These are phyloP conservation scores for Piscicola geometra DNA, from an alignment of 2,888 invertebrate species.

Conservation along the genomic window DNA sequence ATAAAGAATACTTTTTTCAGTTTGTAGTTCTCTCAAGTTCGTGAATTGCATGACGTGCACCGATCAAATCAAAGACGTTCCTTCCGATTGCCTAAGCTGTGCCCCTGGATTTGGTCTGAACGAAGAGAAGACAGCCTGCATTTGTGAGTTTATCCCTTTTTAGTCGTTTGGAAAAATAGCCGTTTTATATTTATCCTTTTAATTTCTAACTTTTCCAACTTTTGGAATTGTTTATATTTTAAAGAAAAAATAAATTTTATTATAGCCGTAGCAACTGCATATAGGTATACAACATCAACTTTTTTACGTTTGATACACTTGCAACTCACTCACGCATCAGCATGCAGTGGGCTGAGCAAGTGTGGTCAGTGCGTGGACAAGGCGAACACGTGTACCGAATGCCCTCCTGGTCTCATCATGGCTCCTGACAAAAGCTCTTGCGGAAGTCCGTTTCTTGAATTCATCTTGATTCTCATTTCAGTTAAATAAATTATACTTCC, in stretches of 20 bases:
- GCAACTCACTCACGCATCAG: neutral
- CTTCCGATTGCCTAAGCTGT: constrained; percentile 34
- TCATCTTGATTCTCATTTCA: too few species aligned
- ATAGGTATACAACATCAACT: too few species aligned
- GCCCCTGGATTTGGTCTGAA: constrained; percentile 36
- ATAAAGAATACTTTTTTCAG: constrained; percentile 28
- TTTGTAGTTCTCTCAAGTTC: constrained; percentile 34
- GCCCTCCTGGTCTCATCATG: constrained; percentile 35
- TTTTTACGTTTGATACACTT: neutral
- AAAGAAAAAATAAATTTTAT: neutral
- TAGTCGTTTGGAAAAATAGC: too few species aligned
- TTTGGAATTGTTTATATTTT: neutral
- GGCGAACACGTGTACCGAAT: constrained; percentile 28
- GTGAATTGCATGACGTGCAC: constrained; percentile 34
- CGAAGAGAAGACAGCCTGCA: constrained; percentile 35
- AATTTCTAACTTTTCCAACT: neutral
- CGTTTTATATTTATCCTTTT: too few species aligned
- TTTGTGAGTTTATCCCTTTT: constrained; percentile 21
- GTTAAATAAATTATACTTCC: too few species aligned
- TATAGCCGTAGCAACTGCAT: too few species aligned
- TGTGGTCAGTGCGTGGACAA: constrained; percentile 36
- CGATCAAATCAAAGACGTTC: constrained; percentile 17
- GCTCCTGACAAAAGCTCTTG: constrained; percentile 35
- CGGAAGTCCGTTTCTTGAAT: constrained; percentile 36
- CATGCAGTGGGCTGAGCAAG: constrained; percentile 35